Base-by-base conservation (phyloP, 2,797 vertebrate species). In the Onychomys arenicola region DNA sequence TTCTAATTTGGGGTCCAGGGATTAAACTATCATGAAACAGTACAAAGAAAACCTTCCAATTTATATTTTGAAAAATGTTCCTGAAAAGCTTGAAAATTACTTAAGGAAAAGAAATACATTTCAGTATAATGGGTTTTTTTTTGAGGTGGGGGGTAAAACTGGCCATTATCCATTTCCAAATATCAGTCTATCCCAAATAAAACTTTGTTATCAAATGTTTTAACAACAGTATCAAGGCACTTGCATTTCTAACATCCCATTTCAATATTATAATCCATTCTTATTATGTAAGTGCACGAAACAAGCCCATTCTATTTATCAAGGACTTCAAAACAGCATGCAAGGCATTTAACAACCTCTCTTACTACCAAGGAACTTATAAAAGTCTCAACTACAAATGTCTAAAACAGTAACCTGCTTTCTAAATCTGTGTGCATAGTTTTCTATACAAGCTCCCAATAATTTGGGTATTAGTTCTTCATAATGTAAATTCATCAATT, bases 21-120 rank as follows among this genome's bases (percentile, higher is more conserved):
- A 96, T 97, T 97, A 96, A 86, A 95, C n/a, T 78, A 77, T 37
- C 77, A 55, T 21, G 85, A 29, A 63, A 89, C 43, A 49, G 11
- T 94, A 80, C 73, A 96, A 93, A 49, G 17, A 87, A 67, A 97
- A 96, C 88, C 52, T 85, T 95, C 61, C 63, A 93, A 77, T 77
- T 71, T 93, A 61, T 71, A 71, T 89, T 86, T 94, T 81, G 21
- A 9, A 80, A 93, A 93, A 90, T 89, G 85, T 84, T 85, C 95
- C 52, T 78, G 34, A 95, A 96, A 84, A 82, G 34, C 73, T 80
- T 76, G 25, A 85, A 97, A 93, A 93, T 61, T 69, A 71, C 75
- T 94, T 67, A 96, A 85, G 86, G 32, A 95, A 93, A 95, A 91
- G 32, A 98, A 84, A 90, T 57, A 14, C 6, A 97, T 67, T 93